Percentiles rank a stretch among this genome's conserved stretches.
Evolutionary conservation across 2,888 invertebrate genomes (phyloP).

Genomic region (Cartodere bifasciata): DNA sequence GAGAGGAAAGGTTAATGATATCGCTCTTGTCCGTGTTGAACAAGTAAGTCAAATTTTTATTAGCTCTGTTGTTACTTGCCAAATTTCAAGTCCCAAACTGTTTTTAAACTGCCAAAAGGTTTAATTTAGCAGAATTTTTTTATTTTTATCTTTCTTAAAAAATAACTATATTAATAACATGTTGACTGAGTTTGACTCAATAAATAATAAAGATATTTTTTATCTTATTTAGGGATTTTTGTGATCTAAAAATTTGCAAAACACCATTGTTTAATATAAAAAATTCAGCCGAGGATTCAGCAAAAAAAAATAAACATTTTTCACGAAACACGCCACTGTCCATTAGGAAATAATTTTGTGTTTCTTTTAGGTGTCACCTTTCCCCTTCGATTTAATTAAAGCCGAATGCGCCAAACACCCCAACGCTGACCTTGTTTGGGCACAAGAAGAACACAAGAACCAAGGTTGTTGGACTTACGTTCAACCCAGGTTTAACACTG

Average conservation of each 20-base stretch:
- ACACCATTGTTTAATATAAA: no score
- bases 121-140: conserved; percentile 1
- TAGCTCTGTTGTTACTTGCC: neutral
- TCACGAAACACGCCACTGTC: no score
- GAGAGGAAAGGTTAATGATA: conserved; percentile 52
- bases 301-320: no score
- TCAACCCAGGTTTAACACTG: conserved; percentile 35
- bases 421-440: conserved; percentile 68
- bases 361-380: conserved; percentile 61
- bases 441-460: conserved; percentile 89
- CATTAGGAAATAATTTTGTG: no score
- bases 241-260: no score
- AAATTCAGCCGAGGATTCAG: no score
- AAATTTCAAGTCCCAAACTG: no score
- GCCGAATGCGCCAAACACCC: conserved; percentile 68
- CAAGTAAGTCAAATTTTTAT: conserved; percentile 41
- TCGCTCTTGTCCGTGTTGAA: conserved; percentile 75
- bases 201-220: no score
- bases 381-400: conserved; percentile 80
- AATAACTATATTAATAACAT: no score
- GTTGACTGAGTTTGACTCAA: no score
- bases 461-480: conserved; percentile 79
- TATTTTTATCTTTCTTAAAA: neutral
- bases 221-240: no score
- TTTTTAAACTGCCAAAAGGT: no score